Evolutionary conservation across 2,888 invertebrate genomes (phyloP).

Genomic region (Ennomos quercinarius): DNA sequence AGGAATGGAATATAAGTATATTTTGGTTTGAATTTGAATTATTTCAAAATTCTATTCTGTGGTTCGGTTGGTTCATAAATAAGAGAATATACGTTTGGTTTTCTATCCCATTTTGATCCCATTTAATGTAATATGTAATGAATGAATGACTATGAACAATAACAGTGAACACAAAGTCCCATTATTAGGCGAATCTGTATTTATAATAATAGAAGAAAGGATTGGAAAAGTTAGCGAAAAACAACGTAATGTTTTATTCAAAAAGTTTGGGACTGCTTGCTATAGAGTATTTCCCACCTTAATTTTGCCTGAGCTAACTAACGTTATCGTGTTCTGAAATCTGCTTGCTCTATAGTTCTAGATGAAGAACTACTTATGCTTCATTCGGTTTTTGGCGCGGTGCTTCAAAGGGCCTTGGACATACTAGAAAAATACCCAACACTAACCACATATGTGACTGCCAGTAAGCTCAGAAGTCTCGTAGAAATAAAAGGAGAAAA

Average conservation of each 20-base stretch:
- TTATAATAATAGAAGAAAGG: conserved; percentile 55
- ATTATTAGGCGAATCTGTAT: conserved; percentile 48
- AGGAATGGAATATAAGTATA: no score
- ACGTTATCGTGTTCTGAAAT: no score
- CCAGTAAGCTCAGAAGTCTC: conserved; percentile 70
- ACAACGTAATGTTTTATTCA: conserved; percentile 39
- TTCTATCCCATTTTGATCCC: no score
- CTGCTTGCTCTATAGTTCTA: conserved; percentile 73
- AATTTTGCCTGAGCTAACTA: not conserved
- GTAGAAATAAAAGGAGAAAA: conserved; percentile 86
- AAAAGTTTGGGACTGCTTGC: no score
- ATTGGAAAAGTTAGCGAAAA: conserved; percentile 44
- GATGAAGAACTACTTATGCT: conserved; percentile 83
- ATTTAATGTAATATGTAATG: no score
- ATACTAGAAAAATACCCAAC: conserved; percentile 86
- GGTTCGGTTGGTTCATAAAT: no score
- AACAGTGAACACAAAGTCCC: conserved; percentile 47
- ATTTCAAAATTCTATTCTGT: no score
- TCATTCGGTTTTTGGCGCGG: conserved; percentile 85
- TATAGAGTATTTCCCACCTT: not conserved
- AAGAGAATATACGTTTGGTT: no score
- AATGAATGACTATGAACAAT: conserved; percentile 44
- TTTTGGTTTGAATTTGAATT: no score
- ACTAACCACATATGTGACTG: conserved; percentile 75
- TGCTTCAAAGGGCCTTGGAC: conserved; percentile 86